A percentile compares a stretch with the other conserved stretches of the same genome.
phyloP scores from a whole-genome alignment of 2,797 vertebrate genomes.

The Danionella dracula region DNA sequence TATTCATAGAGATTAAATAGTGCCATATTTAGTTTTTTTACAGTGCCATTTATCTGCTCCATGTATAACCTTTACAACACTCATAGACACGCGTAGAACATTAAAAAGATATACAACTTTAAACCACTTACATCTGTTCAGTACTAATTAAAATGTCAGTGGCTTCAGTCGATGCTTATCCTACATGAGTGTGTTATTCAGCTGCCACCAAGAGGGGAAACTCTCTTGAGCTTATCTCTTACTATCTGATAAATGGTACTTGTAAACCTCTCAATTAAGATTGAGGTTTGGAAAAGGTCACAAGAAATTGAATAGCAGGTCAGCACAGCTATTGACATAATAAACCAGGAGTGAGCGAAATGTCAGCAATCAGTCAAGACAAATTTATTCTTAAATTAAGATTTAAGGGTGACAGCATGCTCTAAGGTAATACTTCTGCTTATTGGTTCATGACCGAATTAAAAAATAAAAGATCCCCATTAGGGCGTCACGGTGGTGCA shows the following conservation, averaged over 20 bases:
- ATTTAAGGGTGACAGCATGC: not conserved
- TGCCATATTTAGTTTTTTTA: constrained; percentile 1
- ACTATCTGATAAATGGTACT: constrained; percentile 21
- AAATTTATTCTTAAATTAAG: constrained; percentile 9
- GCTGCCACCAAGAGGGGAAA: not conserved
- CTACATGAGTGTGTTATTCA: constrained; percentile 6
- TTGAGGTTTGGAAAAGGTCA: constrained; percentile 37
- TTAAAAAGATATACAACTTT: not conserved
- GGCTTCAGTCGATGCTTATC: not conserved
- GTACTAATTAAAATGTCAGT: constrained; percentile 19
- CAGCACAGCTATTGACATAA: constrained; percentile 32
- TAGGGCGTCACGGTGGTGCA: no score
- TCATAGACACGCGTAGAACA: not conserved
- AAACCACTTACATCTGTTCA: not conserved
- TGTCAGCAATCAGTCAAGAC: constrained; percentile 19
- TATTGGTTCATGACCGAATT: no score
- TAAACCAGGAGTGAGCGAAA: constrained; percentile 24
- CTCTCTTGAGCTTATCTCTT: not conserved
- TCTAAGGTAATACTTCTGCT: no score
- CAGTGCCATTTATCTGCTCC: not conserved
- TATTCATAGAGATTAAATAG: no score
- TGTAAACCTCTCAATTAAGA: constrained; percentile 40
- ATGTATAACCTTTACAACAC: constrained; percentile 3
- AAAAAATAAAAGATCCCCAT: no score
- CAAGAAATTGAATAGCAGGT: constrained; percentile 33